phyloP scores from a whole-genome alignment of 2,888 invertebrate genomes.

The Ischnura elegans region DNA sequence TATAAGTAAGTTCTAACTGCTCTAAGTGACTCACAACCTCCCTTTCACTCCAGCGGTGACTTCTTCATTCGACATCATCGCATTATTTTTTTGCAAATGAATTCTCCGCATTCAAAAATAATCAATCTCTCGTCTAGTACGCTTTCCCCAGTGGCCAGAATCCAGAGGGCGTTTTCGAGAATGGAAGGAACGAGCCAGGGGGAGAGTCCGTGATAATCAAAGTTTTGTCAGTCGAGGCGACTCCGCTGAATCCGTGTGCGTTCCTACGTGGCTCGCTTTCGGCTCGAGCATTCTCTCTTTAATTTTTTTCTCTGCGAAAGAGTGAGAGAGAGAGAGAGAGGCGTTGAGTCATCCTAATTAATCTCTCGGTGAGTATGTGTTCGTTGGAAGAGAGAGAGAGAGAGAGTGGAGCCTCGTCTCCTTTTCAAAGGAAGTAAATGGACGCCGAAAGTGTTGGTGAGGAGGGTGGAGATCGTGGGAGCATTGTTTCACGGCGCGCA shows the following conservation, averaged over 20 bases:
- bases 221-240: no score
- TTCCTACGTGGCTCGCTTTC: neutral
- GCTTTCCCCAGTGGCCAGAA: no score
- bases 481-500: neutral
- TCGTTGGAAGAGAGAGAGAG: neutral
- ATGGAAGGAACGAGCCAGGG: neutral
- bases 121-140: no score
- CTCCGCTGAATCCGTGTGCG: no score
- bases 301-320: neutral
- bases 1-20: no score
- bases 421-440: neutral
- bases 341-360: constrained; percentile 9
- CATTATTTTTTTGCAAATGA: no score
- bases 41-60: no score
- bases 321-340: neutral
- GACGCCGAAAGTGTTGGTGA: neutral
- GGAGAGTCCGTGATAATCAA: no score
- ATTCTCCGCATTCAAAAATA: no score
- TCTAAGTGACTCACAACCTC: no score
- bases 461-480: neutral
- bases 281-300: neutral
- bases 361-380: neutral
- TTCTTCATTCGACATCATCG: no score
- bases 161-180: neutral
- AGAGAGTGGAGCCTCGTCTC: neutral